Evolutionary conservation across 1,140 invertebrate species (phyloP), one percentile per base, ranked within the genome.

Genomic region (Trachymyrmex cornetzi): DNA sequence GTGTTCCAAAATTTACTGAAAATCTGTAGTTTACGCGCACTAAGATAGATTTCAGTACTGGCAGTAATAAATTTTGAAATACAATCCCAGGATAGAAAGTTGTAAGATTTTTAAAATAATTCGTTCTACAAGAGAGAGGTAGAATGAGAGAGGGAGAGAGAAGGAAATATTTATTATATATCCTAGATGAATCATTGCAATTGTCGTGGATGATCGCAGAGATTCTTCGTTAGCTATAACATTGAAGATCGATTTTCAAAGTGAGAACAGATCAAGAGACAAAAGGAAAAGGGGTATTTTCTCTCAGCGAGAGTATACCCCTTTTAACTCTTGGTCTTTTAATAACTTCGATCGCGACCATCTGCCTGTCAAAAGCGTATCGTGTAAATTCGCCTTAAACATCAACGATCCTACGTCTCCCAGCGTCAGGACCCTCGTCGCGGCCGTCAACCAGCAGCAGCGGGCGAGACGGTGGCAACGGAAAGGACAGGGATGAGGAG

Each of bases 391-490:
- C 80, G 80, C 80, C 80, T 84, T 84, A 84, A 84, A 34, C 69
- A 85, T 66, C 86, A 69, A 77, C 88, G 87, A 86, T 89, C 72
- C 89, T 89, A 89, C 89, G 85, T 89, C 82, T 88, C 87, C 61
- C 69, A 80, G 86, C 85, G 86, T 90, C 88, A 90, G 89, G 86
- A 90, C 88, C 89, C 89, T 90, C 89, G 80, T 90, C 89, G 88
- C 86, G 88, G 88, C 87, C 88, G 89, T 90, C 89, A 85, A 87
- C 88, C 81, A 89, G 74, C 85, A 61, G 86, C 72, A 77, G 66
- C 82, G 85, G 63, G 86, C 71, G 85, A 88, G 81, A 89, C 74
- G 87, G 50, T n/a, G 77, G n/a, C n/a, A 82, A 57, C 48, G 30
- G 63, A 53, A 64, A 79, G 74, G 63, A 66, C 48, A 64, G 64